Evolutionary conservation across 2,113 vertebrate genomes (phyloP).

Genomic region (Psilopogon haemacephalus): DNA sequence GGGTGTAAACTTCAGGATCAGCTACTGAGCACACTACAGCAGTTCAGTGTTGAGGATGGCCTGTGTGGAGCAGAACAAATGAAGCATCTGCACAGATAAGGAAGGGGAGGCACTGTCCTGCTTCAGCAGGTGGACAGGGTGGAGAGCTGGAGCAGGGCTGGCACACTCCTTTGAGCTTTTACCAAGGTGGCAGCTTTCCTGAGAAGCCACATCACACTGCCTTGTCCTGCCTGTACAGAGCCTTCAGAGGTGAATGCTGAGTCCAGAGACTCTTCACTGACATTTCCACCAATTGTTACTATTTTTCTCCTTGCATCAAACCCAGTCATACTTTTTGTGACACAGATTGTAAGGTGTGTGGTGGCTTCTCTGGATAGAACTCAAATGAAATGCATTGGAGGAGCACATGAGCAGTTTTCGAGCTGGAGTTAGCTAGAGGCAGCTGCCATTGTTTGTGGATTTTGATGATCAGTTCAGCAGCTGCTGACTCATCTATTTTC

Average conservation of each 20-base stretch:
- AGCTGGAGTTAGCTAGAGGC: not conserved
- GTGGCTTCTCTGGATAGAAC: not conserved
- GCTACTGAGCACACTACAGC: not conserved
- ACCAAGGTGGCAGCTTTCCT: not conserved
- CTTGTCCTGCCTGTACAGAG: not conserved
- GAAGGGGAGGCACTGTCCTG: not conserved
- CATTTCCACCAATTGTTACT: not conserved
- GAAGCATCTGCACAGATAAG: not conserved
- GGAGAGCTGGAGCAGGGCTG: not conserved
- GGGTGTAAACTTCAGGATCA: not conserved
- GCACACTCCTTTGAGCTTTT: not conserved
- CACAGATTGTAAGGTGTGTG: not conserved
- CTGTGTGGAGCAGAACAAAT: not conserved
- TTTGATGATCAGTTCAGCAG: not conserved
- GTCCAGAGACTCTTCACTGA: not conserved
- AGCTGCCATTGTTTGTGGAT: not conserved
- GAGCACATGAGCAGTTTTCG: not conserved
- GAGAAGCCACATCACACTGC: not conserved
- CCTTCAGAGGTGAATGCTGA: not conserved
- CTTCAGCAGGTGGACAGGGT: not conserved
- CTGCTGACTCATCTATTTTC: not conserved
- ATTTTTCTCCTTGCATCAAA: not conserved
- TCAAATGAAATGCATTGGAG: not conserved
- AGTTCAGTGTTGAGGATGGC: not conserved
- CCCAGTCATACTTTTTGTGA: not conserved